Evolutionary conservation across 2,888 invertebrate species (phyloP), one percentile per base, ranked within the genome.

Genomic region (Dicycla oo): DNA sequence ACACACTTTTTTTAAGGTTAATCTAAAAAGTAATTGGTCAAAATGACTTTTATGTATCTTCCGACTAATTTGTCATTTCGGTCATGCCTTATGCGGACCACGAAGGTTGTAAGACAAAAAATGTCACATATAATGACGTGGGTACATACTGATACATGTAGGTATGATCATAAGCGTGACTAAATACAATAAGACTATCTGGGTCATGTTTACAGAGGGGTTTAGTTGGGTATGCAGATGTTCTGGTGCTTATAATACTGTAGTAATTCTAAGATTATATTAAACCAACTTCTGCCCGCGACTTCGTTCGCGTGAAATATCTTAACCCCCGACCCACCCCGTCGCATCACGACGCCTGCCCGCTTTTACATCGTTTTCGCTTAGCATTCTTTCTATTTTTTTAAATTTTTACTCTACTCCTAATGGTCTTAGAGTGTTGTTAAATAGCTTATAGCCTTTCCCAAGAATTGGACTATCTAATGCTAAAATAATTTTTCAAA

Each of bases 21-120:
- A 80, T 82, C 63, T 73, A 47, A 30, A 78, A 38, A 69, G 56
- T 54, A 73, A 78, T 78, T 73, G 67, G 18, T 43, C 51, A 65
- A 73, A 57, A 61, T 66, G 38, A 51, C 40, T 64, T 83, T 81
- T 76, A 53, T 72, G 38, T 51, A 73, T 83, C 72, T 75, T 69
- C 62, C 80, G 53, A 67, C 40, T 64, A 81, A 84, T 72, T 85
- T 76, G 70, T 43, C 74, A 74, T 85, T 26, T 69, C 69, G 75
- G 83, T 79, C 83, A 73, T 73, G 73, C 38, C 23, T 47, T 23
- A 54, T 54, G 70, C 61, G 43, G 58, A 60, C 47, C 53, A 38
- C 57, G 73, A 86, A 86, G 85, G 84, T 81, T 80, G 38, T 11
- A 26, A 57, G 20, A 78, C 56, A 80, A 80, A 85, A 83, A 83